Evolutionary conservation across 2,888 invertebrate species (phyloP).

Genomic region (Falcaria lacertinaria): DNA sequence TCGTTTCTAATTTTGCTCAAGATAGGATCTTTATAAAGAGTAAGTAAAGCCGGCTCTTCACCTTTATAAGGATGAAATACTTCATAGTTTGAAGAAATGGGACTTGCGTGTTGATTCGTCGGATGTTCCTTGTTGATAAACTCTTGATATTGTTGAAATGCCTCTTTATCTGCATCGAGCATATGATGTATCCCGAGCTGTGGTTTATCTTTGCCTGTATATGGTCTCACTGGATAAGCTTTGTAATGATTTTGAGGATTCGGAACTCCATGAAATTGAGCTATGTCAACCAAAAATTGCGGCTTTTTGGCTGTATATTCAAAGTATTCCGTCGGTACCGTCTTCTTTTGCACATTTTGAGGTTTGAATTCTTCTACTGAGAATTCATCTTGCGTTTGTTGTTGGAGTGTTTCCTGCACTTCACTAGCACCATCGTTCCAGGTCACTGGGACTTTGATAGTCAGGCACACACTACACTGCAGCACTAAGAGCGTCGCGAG

Average conservation of each 20-base stretch:
- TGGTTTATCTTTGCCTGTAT: conserved; percentile 44
- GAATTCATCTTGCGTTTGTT: conserved; percentile 24
- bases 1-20: conserved; percentile 54
- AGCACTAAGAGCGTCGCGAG: conserved; percentile 43
- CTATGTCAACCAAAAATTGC: conserved; percentile 59
- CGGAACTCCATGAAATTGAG: conserved; percentile 58
- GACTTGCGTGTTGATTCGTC: conserved; percentile 28
- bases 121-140: conserved; percentile 39
- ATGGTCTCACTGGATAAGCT: conserved; percentile 52
- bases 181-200: conserved; percentile 55
- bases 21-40: conserved; percentile 59
- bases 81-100: conserved; percentile 53
- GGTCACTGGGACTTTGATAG: conserved; percentile 58
- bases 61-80: conserved; percentile 67
- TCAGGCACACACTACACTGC: conserved; percentile 53
- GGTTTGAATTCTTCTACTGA: conserved; percentile 30
- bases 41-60: conserved; percentile 56
- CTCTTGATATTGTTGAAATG: conserved; percentile 47
- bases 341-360: conserved; percentile 20
- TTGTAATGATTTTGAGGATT: conserved; percentile 56
- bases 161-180: conserved; percentile 33
- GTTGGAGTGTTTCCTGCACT: conserved; percentile 36
- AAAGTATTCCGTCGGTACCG: conserved; percentile 56
- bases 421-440: conserved; percentile 60
- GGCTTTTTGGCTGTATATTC: conserved; percentile 65